Conservation (phyloP, 2,113 vertebrate genomes). For the Cepphus grylle region DNA sequence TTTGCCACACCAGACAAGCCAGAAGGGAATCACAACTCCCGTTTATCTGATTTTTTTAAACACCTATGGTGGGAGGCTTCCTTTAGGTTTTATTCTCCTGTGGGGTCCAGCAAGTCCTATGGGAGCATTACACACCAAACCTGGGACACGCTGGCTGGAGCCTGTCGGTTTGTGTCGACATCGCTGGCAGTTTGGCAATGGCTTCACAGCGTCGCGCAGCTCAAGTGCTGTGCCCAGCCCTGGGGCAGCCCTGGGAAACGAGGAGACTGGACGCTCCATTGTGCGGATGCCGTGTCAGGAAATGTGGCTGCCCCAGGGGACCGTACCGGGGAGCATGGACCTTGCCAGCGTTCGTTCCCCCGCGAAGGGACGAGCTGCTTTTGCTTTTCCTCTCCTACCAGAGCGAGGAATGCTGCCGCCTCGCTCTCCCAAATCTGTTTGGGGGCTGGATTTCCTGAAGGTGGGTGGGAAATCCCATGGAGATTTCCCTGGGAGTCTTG, state of each 20-base stretch:
- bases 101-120: neutral
- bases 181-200: neutral
- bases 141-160: neutral
- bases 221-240: neutral
- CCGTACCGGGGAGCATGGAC: neutral
- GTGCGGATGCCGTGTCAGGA: neutral
- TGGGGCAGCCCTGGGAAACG: neutral
- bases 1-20: neutral
- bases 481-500: neutral
- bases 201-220: neutral
- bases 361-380: neutral
- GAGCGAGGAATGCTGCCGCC: neutral
- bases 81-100: neutral
- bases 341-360: neutral
- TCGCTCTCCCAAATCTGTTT: neutral
- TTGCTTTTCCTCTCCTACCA: neutral
- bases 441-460: neutral
- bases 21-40: neutral
- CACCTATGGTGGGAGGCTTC: neutral
- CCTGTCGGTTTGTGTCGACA: rapidly evolving
- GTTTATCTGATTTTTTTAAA: neutral
- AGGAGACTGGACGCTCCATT: neutral
- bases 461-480: neutral
- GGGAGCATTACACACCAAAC: neutral
- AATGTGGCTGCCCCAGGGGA: neutral